phyloP scores from a whole-genome alignment of 2,113 vertebrate genomes.

The Uria lomvia region DNA sequence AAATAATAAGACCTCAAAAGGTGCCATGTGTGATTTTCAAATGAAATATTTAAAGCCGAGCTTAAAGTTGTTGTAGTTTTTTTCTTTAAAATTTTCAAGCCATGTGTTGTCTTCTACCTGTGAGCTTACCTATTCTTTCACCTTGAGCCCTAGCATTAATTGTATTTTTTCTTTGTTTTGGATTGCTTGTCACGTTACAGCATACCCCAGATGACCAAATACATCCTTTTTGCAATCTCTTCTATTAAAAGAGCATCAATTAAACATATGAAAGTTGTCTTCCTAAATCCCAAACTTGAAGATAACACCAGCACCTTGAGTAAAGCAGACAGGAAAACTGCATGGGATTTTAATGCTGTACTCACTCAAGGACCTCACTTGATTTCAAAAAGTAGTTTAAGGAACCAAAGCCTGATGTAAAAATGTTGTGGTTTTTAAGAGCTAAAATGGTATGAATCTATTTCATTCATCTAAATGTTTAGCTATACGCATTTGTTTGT shows the following conservation, averaged over 20 bases:
- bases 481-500: background rate
- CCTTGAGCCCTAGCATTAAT: background rate
- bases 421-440: background rate
- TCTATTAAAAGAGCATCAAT: background rate
- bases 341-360: background rate
- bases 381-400: background rate
- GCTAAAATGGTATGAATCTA: background rate
- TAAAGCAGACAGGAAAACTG: background rate
- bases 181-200: background rate
- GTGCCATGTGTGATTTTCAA: background rate
- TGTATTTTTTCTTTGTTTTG: background rate
- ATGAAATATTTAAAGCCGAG: background rate
- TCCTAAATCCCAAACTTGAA: background rate
- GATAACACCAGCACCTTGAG: background rate
- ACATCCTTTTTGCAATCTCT: background rate
- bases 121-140: background rate
- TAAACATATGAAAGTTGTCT: background rate
- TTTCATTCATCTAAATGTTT: background rate
- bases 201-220: background rate
- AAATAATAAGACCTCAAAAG: background rate
- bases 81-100: background rate
- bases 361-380: background rate
- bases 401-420: background rate
- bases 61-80: background rate
- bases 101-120: background rate